Evolutionary conservation across 1,140 invertebrate genomes (phyloP).

Genomic region (Neelides sp.): DNA sequence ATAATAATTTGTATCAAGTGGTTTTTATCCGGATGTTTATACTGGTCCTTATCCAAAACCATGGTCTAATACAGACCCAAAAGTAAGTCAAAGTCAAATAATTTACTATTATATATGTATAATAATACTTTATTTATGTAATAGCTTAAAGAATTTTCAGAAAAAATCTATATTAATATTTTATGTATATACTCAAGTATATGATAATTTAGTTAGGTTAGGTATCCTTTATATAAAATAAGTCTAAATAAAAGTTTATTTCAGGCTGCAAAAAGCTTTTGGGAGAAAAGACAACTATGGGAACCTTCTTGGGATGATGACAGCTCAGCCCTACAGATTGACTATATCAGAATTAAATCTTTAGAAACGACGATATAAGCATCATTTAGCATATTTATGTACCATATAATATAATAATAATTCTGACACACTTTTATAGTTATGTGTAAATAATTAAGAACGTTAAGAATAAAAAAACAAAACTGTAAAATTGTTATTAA

Average conservation of each 20-base stretch:
- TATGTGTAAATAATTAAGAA: too few species aligned
- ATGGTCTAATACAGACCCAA: conserved; percentile 48
- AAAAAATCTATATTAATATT: too few species aligned
- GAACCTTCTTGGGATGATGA: conserved; percentile 5
- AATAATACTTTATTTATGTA: not conserved
- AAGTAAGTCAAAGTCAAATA: conserved; percentile 33
- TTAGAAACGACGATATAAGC: too few species aligned
- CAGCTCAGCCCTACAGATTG: conserved; percentile 2
- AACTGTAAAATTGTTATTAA: too few species aligned
- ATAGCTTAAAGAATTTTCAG: too few species aligned
- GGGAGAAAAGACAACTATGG: conserved; percentile 1
- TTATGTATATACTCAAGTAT: too few species aligned
- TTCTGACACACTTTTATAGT: too few species aligned
- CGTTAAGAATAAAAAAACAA: too few species aligned
- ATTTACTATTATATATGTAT: conserved; percentile 1
- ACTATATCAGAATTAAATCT: conserved; percentile 5
- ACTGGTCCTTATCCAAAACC: conserved; percentile 44
- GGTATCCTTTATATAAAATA: too few species aligned
- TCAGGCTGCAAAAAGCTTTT: conserved; percentile 6
- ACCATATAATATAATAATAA: too few species aligned
- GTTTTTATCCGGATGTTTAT: conserved; percentile 50
- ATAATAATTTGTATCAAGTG: conserved; percentile 55
- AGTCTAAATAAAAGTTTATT: not conserved
- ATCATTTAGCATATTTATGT: too few species aligned
- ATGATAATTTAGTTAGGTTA: too few species aligned